Evolutionary conservation across 1,140 invertebrate genomes (phyloP), one percentile per base, ranked within the genome.

Genomic region (Lepidostoma basale): DNA sequence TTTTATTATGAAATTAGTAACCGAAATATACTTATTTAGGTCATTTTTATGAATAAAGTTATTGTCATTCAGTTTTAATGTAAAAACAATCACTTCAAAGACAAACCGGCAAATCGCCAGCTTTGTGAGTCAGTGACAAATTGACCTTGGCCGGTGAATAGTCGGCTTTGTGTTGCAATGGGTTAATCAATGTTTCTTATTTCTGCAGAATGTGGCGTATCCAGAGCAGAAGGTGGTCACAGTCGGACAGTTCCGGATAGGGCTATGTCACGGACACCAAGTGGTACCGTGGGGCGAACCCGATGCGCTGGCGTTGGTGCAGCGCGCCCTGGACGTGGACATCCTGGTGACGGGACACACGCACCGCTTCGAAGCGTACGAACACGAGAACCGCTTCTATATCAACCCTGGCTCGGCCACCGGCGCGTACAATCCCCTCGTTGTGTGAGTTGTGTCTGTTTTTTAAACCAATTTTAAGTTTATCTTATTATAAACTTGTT

Each of bases 401-500:
- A 98, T 99, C 40, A 99, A 99, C 84, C 98, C 98, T 49, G 98
- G 98, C 16, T 98, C 96, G 40, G 97, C 97, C 4, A 99, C 98
- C 64, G 98, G 98, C 42, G 96, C 98, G 14, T 99, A 96, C 76
- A 96, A 92, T 86, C 90, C 96, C 20, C 79, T 98, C 47, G 94
- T 97, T 75, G 92, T 89, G 91, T 96, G 86, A 85, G 85, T 76
- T 30, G 18, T 45, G 8, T 45, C 9, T 45, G 8, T 45, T n/a
- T 45, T 45, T 45, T 18, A 3, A 45, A 45, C 10, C 18, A 2
- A 45, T 14, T 10, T 3, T 1, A 16, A 18, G 12, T 14, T 8
- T 45, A 3, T 18, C 1, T 9, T 45, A 45, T 16, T 3, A 45
- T n/a, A 16, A 45, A 36, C 33, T 36, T n/a, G n/a, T n/a, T n/a